These are phyloP conservation scores for Sparidentex hasta DNA, from an alignment of 2,797 vertebrate species.

Conservation along the genomic window DNA sequence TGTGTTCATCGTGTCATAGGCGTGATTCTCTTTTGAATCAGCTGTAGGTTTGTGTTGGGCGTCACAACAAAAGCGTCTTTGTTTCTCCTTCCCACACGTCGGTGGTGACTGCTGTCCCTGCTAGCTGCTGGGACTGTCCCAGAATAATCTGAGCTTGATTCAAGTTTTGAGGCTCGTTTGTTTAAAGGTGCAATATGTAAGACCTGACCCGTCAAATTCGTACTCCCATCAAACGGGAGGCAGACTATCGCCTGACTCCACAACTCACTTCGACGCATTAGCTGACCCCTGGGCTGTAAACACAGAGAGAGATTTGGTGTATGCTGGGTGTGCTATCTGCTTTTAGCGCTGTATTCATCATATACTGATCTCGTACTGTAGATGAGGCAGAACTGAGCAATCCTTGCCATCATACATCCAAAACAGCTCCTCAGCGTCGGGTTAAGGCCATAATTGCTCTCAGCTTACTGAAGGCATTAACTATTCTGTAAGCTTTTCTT, in stretches of 20 bases:
- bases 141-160: neutral
- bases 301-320: too few relatives aligned
- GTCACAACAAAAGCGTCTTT: neutral
- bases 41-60: neutral
- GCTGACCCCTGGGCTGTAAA: too few relatives aligned
- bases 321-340: neutral
- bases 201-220: too few relatives aligned
- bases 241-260: too few relatives aligned
- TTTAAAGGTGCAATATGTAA: neutral
- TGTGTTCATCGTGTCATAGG: neutral
- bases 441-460: neutral
- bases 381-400: neutral
- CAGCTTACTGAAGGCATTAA: neutral
- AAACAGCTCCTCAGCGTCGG: neutral
- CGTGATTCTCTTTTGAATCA: neutral
- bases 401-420: neutral
- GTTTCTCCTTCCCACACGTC: neutral
- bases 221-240: too few relatives aligned
- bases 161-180: neutral
- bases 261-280: too few relatives aligned
- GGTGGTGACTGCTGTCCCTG: neutral
- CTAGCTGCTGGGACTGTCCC: too few relatives aligned
- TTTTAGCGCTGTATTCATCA: neutral
- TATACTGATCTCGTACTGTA: neutral
- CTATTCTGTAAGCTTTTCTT: neutral